These are phyloP conservation scores for Sarcophaga bullata DNA, from an alignment of 1,140 invertebrate species.

Conservation along the genomic window DNA sequence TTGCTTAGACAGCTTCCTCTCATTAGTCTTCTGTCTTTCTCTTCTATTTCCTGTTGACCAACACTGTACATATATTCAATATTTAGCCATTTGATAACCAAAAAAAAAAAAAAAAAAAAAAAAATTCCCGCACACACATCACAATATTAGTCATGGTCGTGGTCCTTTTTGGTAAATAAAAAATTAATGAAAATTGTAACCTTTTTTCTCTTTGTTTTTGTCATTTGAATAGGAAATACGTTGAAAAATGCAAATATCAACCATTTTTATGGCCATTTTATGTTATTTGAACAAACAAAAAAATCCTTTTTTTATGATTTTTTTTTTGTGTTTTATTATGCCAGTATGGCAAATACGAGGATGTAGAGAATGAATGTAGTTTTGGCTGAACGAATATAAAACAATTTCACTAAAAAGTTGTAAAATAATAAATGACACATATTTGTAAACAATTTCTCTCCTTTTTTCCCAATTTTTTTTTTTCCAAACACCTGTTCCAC, in stretches of 20 bases:
- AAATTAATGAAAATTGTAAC: neutral
- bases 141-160: slow-evolving; percentile 14
- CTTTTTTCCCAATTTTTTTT: no score
- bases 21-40: no score
- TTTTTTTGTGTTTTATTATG: neutral
- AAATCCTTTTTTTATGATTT: neutral
- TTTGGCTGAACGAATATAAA: neutral
- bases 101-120: no score
- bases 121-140: slow-evolving; percentile 15
- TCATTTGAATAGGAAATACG: neutral
- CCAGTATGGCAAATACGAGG: no score
- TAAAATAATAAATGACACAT: slow-evolving; percentile 27
- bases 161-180: neutral
- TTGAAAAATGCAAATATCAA: slow-evolving; percentile 21
- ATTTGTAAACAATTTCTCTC: slow-evolving; percentile 17
- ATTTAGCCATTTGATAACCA: neutral
- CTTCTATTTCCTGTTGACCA: no score
- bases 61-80: neutral
- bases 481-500: slow-evolving; percentile 8
- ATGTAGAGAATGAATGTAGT: no score
- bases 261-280: slow-evolving; percentile 4
- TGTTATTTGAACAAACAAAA: neutral
- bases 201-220: neutral
- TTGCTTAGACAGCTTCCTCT: no score
- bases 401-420: slow-evolving; percentile 18